These are phyloP conservation scores for Harpagoxenus sublaevis DNA, from an alignment of 2,888 invertebrate species.

Conservation along the genomic window DNA sequence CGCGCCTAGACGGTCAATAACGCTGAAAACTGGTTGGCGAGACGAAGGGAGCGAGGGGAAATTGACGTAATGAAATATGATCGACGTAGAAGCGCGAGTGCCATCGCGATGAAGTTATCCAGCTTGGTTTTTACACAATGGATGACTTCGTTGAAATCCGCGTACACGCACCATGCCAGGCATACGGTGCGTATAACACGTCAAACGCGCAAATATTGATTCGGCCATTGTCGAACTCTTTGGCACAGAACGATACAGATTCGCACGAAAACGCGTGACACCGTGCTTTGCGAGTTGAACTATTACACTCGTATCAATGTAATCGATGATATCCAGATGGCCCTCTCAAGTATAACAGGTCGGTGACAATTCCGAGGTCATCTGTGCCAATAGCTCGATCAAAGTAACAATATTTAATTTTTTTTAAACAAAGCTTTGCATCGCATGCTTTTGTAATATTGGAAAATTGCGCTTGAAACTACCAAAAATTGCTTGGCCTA, in stretches of 20 bases:
- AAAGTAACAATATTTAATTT: constrained; percentile 41
- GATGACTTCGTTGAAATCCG: constrained; percentile 49
- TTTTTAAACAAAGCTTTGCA: constrained; percentile 23
- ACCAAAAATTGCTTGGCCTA: constrained; percentile 2
- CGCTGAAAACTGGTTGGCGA: constrained; percentile 27
- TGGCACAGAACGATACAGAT: background rate
- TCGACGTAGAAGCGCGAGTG: constrained; percentile 50
- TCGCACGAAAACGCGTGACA: constrained; percentile 13
- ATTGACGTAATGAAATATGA: constrained; percentile 55
- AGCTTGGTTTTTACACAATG: constrained; percentile 51
- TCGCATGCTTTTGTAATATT: constrained; percentile 16
- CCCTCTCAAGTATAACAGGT: constrained; percentile 38
- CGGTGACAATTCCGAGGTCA: constrained; percentile 40
- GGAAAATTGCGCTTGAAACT: constrained; percentile 22
- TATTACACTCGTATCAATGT: constrained; percentile 30
- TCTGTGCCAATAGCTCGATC: constrained; percentile 8
- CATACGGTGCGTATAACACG: constrained; percentile 22
- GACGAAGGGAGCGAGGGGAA: constrained; percentile 6
- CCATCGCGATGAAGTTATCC: constrained; percentile 55
- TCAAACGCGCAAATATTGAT: constrained; percentile 52
- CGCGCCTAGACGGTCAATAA: constrained; percentile 46
- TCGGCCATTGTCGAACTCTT: constrained; percentile 43
- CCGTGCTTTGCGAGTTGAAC: background rate
- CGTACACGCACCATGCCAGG: constrained; percentile 13
- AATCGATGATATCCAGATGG: constrained; percentile 52